Evolutionary conservation across 1,140 invertebrate genomes (phyloP).

Genomic region (Charaxes varanes): DNA sequence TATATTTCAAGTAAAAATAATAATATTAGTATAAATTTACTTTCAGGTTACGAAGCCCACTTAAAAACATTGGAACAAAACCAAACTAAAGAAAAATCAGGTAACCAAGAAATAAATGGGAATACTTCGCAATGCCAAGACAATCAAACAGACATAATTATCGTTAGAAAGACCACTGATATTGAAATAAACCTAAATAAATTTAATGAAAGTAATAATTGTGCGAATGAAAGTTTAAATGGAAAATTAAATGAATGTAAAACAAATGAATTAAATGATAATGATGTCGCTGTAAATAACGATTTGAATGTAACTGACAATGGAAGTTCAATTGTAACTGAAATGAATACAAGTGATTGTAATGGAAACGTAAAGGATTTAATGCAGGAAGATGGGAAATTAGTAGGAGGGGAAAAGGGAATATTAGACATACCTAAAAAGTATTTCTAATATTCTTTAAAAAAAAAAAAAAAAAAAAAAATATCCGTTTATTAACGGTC

Average conservation of each 20-base stretch:
- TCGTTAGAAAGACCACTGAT: too few species aligned
- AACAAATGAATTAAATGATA: slow-evolving; percentile 12
- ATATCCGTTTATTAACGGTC: too few species aligned
- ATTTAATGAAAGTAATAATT: slow-evolving; percentile 8
- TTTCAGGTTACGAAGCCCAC: slow-evolving; percentile 49
- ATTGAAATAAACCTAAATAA: slow-evolving; percentile 17
- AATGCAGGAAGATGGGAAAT: too few species aligned
- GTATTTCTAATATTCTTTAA: too few species aligned
- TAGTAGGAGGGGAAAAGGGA: too few species aligned
- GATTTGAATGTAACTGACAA: background rate
- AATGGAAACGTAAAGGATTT: too few species aligned
- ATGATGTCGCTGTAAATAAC: slow-evolving; percentile 6
- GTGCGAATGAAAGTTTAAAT: background rate
- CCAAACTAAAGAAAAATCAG: slow-evolving; percentile 10
- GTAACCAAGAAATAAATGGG: slow-evolving; percentile 8
- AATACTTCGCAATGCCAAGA: slow-evolving; percentile 21
- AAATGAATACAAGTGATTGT: too few species aligned
- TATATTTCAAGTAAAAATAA: too few species aligned
- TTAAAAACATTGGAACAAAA: slow-evolving; percentile 21
- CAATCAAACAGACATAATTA: slow-evolving; percentile 7
- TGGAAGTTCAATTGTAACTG: too few species aligned
- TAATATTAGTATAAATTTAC: slow-evolving; percentile 1
- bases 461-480: too few species aligned
- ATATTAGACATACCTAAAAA: too few species aligned
- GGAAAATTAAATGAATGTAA: too few species aligned